Base-by-base conservation (phyloP, 2,797 vertebrate species). In the Sphaeramia orbicularis region DNA sequence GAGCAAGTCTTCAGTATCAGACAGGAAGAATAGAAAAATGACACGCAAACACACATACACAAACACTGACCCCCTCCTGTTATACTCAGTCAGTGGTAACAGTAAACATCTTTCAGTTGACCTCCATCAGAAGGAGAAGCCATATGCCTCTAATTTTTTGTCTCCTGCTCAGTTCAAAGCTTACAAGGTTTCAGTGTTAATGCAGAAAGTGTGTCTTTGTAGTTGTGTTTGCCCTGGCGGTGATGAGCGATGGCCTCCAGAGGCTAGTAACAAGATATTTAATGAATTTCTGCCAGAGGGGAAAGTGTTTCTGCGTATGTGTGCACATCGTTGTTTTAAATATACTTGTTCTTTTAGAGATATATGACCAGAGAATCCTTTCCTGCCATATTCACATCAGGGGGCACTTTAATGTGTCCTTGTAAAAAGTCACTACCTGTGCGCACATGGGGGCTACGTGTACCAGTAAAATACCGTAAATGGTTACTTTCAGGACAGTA, bases 391-490 rank as follows among this genome's bases (percentile, higher is more conserved):
- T 69, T 77, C 71, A 56, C 86, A 51, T 82, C 50, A 42, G 76
- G 75, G 66, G 56, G n/a, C 19, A 43, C 55, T 74, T 85, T 73
- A 85, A 84, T 75, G 81, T 74, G 65, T 82, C 62, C 83, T 87
- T 54, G 41, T 89, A 88, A 90, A 88, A 65, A 78, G 75, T 66
- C 58, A n/a, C 66, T 89, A 89, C 86, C 89, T 90, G 82, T 69
- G 77, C 58, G 67, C 86, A 82, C 86, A 86, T 75, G 66, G 81
- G 81, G 61, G 71, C 78, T 56, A 52, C 78, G 71, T 50, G 53
- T 40, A 59, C 58, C 47, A 62, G 48, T 50, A 65, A 71, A 58
- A 63, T 59, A 76, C 91, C 90, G 86, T 92, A 89, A 89, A 87
- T 83, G 83, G 88, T 77, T 2, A 87, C 66, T 77, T 72, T 81